A percentile compares a stretch with the other conserved stretches of the same genome.
phyloP scores from a whole-genome alignment of 2,113 vertebrate species.

The Machaerirhynchus nigripectus region DNA sequence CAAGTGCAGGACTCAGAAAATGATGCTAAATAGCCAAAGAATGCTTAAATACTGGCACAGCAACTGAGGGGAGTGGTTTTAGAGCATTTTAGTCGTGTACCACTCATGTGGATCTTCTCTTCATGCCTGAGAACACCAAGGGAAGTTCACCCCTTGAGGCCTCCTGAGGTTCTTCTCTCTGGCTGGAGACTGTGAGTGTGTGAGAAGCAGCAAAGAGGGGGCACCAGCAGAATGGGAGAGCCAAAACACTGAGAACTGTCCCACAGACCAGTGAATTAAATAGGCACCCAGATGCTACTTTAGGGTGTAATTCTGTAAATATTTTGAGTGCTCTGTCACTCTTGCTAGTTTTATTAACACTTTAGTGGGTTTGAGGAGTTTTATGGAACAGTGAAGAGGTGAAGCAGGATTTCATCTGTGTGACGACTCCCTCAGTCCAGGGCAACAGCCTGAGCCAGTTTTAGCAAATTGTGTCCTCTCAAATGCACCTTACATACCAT shows the following conservation, averaged over 20 bases:
- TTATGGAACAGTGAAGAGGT: background rate
- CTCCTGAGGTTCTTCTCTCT: background rate
- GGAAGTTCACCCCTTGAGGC: background rate
- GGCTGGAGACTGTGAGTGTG: background rate
- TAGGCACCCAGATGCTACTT: fast-evolving
- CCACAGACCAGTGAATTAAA: background rate
- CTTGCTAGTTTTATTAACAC: background rate
- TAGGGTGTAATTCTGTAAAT: background rate
- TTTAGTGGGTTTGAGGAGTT: background rate
- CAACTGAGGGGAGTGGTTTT: background rate
- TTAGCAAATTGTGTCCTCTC: background rate
- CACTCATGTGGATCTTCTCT: background rate
- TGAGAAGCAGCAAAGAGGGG: background rate
- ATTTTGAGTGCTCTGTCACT: background rate
- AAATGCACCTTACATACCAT: too few relatives aligned
- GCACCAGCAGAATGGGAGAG: background rate
- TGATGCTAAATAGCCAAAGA: background rate
- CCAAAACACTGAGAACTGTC: background rate
- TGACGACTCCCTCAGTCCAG: background rate
- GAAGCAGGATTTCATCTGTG: background rate
- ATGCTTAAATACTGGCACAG: background rate
- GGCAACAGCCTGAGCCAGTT: background rate
- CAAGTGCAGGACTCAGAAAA: background rate
- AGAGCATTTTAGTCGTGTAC: background rate
- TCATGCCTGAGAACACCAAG: background rate